Base-by-base conservation (phyloP, 2,888 invertebrate genomes). In the Drosophila helvetica region DNA sequence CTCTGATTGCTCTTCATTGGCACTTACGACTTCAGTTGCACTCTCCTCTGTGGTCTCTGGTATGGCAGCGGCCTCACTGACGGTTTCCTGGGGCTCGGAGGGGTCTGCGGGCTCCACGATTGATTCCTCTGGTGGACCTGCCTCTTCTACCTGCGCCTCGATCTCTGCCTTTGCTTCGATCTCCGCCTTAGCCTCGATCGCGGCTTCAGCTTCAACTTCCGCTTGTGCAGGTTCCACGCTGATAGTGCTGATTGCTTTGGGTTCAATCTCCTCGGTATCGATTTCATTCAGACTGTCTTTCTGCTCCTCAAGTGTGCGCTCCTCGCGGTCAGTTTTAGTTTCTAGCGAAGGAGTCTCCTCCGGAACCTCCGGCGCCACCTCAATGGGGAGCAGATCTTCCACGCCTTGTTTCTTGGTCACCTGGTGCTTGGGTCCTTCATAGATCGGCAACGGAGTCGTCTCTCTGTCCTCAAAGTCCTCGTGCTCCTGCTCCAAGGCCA, bases 361-460 rank as follows among this genome's bases (percentile, higher is more conserved):
- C 0, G 59, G 48, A 9, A 53, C 47, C 22, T 52, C 65, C 12
- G 54, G 62, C 0, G 68, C 4, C 19, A 54, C 22, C 8, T 74
- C 77, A n/a, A 74, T 54, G 9, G 82, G 73, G 17, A 74, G 53
- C 6, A 78, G 48, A n/a, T 80, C 70, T 12, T 81, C 85, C 1
- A 85, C 85, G 3, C 85, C 85, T 38, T 86, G 85, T 19, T 85
- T 85, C 27, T 88, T 85, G 30, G 87, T 87, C 43, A 85, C 87
- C 19, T 85, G 85, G 50, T 85, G 85, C 45, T 88, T 79, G 43
- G 73, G 48, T n/a, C 65, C 56, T 46, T 86, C 87, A 3, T 57
- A 62, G n/a, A 15, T 46, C 42, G 88, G 64, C 17, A 47, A 42
- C 1, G 72, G 61, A 10, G 79, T 74, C 17, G 68, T 71, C 18